A percentile compares a stretch with the other conserved stretches of the same genome.
These are phyloP conservation scores for Calameuta filiformis DNA, from an alignment of 2,888 invertebrate genomes.

Conservation along the genomic window DNA sequence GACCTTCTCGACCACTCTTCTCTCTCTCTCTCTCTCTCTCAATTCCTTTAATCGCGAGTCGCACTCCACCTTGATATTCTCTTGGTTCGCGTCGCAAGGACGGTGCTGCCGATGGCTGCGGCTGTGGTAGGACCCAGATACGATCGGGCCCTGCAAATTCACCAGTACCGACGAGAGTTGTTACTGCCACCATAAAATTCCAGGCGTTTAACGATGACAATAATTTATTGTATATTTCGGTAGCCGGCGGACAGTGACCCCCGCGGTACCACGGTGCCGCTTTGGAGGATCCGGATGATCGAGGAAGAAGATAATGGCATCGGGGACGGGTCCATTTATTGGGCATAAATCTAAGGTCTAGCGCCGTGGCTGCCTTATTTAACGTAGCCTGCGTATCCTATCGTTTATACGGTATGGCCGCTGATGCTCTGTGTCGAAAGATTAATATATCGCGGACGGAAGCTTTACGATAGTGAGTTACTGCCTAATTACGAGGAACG, in stretches of 20 bases:
- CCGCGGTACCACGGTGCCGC: conserved; percentile 22
- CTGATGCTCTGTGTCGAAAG: conserved; percentile 38
- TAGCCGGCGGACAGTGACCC: conserved; percentile 49
- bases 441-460: conserved; percentile 9
- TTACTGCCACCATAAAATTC: conserved; percentile 48
- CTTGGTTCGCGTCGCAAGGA: not conserved
- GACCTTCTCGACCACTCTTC: no score
- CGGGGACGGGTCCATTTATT: conserved; percentile 49
- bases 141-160: conserved; percentile 35
- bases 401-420: conserved; percentile 10
- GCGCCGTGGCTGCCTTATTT: conserved; percentile 25
- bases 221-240: conserved; percentile 56
- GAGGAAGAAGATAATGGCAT: conserved; percentile 44
- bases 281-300: conserved; percentile 36
- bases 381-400: conserved; percentile 30
- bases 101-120: not conserved
- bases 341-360: conserved; percentile 46
- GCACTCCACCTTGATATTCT: no score
- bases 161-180: conserved; percentile 40
- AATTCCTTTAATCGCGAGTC: no score
- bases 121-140: not conserved
- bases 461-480: conserved; percentile 11
- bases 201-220: conserved; percentile 52
- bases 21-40: no score
- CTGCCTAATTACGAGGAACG: conserved; percentile 8